Evolutionary conservation across 2,113 vertebrate species (phyloP), one percentile per base, ranked within the genome.

Genomic region (Charadrius vociferus): DNA sequence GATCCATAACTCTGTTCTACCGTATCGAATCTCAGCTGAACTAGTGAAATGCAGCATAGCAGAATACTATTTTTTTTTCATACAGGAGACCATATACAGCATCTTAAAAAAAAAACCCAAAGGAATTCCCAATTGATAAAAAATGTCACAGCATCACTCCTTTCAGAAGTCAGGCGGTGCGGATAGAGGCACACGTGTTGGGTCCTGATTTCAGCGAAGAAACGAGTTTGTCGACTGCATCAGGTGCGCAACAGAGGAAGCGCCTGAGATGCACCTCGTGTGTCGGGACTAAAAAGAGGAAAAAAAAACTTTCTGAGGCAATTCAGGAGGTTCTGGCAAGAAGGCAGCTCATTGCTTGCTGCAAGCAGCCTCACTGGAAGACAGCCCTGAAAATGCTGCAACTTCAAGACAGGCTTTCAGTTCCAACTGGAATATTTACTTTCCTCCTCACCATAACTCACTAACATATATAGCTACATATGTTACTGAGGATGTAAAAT

Each of bases 181-280:
- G 2, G 49, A 55, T 18, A 36, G 21, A 36, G 19, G 34, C 43
- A 67, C 24, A 9, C 0, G 0, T 50, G 19, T 10, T 53, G n/a
- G 47, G 36, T 55, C 50, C 81, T 2, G 13, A 58, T 63, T 87
- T 88, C 61, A 23, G 21, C 2, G 2, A 65, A 55, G 56, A 79
- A 77, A 49, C 0, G 3, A 72, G 22, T 58, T 41, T 77, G 24
- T 59, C 34, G 65, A 21, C 32, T 83, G 3, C 26, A 24, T 7
- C 0, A 10, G 26, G 21, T 87, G 47, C 26, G 27, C 22, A 71
- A 59, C n/a, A 32, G 58, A 70, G 37, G 61, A 65, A 52, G 29
- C 2, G 3, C 45, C 63, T 32, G 47, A 50, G 16, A 50, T 3
- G 6, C 8, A 14, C 13, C 9, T 14, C 37, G 8, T 5, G 30